Percentiles rank a stretch among this genome's conserved stretches.
phyloP scores from a whole-genome alignment of 2,888 invertebrate species.

The Scaptomyza flava region DNA sequence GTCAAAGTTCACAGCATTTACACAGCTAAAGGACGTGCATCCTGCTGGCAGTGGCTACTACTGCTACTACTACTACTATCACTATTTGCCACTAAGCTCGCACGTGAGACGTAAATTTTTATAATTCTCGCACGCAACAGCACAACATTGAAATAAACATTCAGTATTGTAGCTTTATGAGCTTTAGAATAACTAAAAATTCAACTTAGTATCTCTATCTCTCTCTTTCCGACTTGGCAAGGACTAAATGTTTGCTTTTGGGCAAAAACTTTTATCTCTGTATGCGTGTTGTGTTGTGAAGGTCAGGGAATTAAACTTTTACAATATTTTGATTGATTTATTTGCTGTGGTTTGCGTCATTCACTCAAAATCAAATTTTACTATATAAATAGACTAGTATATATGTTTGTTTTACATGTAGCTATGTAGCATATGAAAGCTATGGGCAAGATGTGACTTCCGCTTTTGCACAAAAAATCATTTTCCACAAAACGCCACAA shows the following conservation, averaged over 20 bases:
- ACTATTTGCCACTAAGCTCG: conserved; percentile 25
- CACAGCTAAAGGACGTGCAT: conserved; percentile 25
- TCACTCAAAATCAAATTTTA: not conserved
- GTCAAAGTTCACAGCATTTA: conserved; percentile 65
- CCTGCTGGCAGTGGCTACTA: conserved; percentile 6
- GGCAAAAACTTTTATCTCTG: not conserved
- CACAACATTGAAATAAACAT: conserved; percentile 27
- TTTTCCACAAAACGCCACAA: conserved; percentile 5
- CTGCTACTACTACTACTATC: not conserved
- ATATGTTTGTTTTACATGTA: not conserved
- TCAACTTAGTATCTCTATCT: not conserved
- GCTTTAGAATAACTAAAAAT: conserved; percentile 20
- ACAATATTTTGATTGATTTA: conserved; percentile 18
- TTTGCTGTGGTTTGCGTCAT: conserved; percentile 6
- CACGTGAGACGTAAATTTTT: conserved; percentile 51
- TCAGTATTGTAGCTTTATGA: conserved; percentile 18
- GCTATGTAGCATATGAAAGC: not conserved
- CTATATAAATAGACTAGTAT: not conserved
- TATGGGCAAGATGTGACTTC: conserved; percentile 1
- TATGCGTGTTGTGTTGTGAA: conserved; percentile 8
- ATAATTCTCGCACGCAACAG: conserved; percentile 20
- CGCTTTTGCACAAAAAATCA: conserved; percentile 1
- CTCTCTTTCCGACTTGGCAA: not conserved
- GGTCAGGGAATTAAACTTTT: conserved; percentile 11
- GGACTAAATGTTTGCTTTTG: not conserved